phyloP scores from a whole-genome alignment of 2,888 invertebrate species.

The Onthophagus sagittarius region DNA sequence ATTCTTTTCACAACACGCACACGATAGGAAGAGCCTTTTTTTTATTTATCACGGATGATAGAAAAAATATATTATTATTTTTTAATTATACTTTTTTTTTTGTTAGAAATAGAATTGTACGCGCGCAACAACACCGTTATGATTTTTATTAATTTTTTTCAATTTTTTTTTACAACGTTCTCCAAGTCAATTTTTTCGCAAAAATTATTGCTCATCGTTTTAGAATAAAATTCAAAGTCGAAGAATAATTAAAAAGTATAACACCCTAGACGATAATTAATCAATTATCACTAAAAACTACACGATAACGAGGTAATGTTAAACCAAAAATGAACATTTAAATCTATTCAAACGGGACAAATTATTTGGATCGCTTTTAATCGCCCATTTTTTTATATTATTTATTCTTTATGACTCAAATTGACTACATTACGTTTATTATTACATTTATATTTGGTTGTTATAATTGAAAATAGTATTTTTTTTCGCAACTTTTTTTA shows the following conservation, averaged over 20 bases:
- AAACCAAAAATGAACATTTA: slow-evolving; percentile 6
- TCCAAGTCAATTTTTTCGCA: background rate
- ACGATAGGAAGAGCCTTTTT: too few species aligned
- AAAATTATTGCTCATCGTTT: slow-evolving; percentile 25
- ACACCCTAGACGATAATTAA: background rate
- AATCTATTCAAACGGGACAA: slow-evolving; percentile 16
- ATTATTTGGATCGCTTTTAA: background rate
- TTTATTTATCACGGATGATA: too few species aligned
- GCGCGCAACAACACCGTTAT: too few species aligned
- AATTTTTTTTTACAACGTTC: too few species aligned
- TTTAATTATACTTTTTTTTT: too few species aligned
- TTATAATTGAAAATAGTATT: too few species aligned
- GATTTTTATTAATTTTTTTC: too few species aligned
- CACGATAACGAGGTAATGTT: slow-evolving; percentile 16
- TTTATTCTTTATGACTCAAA: background rate
- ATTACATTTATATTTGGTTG: too few species aligned
- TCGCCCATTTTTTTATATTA: background rate
- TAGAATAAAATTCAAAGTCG: slow-evolving; percentile 13
- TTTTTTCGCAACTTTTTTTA: too few species aligned
- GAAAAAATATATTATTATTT: too few species aligned
- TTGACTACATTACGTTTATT: background rate
- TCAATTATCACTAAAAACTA: background rate
- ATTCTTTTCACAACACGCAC: slow-evolving; percentile 8
- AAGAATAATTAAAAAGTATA: slow-evolving; percentile 1
- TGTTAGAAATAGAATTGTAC: too few species aligned